Conservation (phyloP, 2,888 invertebrate genomes). For the Merodon equestris region DNA sequence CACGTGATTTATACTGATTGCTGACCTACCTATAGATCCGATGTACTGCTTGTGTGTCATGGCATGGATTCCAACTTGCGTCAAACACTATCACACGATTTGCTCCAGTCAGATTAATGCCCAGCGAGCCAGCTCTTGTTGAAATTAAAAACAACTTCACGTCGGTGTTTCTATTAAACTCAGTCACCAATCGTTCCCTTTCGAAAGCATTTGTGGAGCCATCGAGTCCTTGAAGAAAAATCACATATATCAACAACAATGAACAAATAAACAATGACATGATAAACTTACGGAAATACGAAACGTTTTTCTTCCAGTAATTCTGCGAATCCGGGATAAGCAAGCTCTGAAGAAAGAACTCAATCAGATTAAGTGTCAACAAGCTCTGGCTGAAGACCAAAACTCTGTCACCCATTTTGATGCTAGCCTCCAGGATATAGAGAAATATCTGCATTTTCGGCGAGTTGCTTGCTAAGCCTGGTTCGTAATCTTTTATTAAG, state of each 20-base stretch:
- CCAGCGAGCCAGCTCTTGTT: slow-evolving; percentile 96
- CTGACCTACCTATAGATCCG: slow-evolving; percentile 87
- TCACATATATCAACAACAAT: background rate
- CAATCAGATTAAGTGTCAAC: slow-evolving; percentile 95
- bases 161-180: slow-evolving; percentile 93
- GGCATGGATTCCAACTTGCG: slow-evolving; percentile 99
- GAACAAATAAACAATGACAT: too few species aligned
- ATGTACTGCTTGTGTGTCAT: slow-evolving; percentile 98
- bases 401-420: slow-evolving; percentile 92
- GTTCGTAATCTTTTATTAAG: slow-evolving; percentile 89
- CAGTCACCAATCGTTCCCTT: slow-evolving; percentile 96
- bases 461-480: slow-evolving; percentile 94
- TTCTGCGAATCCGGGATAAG: slow-evolving; percentile 84
- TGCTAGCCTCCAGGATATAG: slow-evolving; percentile 92
- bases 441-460: slow-evolving; percentile 97
- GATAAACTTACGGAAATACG: slow-evolving; percentile 88
- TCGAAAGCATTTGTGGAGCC: slow-evolving; percentile 97
- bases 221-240: slow-evolving; percentile 85
- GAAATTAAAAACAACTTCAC: slow-evolving; percentile 96
- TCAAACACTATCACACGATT: slow-evolving; percentile 98
- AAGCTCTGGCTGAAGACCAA: slow-evolving; percentile 97
- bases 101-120: slow-evolving; percentile 98
- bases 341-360: slow-evolving; percentile 91
- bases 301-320: slow-evolving; percentile 91
- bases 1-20: too few species aligned